phyloP scores from a whole-genome alignment of 2,888 invertebrate genomes.

The Biston betularia region DNA sequence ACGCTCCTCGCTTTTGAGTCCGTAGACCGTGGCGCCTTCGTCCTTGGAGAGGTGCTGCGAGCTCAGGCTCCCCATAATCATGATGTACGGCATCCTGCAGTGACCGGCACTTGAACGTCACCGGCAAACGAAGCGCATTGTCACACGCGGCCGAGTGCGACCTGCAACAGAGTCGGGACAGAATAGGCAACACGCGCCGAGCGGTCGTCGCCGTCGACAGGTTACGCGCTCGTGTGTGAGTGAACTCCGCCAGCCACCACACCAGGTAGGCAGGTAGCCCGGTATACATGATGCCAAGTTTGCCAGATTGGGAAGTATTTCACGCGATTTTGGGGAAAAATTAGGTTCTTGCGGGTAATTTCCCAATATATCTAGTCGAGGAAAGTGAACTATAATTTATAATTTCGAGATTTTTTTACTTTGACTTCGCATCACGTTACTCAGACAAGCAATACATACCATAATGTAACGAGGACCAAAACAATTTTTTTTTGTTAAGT shows the following conservation, averaged over 20 bases:
- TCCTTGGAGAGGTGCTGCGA: conserved; percentile 78
- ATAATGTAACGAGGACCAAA: no score
- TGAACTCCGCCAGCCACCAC: conserved; percentile 57
- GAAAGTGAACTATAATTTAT: no score
- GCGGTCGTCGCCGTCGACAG: conserved; percentile 52
- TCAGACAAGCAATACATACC: no score
- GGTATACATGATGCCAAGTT: no score
- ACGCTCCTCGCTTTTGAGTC: conserved; percentile 80
- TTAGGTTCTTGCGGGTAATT: no score
- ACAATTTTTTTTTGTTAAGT: no score
- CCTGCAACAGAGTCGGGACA: conserved; percentile 43
- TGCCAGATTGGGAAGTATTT: no score
- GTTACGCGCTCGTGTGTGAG: conserved; percentile 70
- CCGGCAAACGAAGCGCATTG: conserved; percentile 62
- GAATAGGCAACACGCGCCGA: conserved; percentile 55
- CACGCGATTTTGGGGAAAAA: no score
- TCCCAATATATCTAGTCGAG: no score
- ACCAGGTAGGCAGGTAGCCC: no score
- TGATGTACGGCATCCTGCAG: conserved; percentile 79
- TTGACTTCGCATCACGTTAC: no score
- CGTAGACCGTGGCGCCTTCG: conserved; percentile 80
- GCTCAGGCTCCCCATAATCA: conserved; percentile 81
- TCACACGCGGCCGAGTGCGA: conserved; percentile 48
- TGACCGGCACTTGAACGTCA: conserved; percentile 50
- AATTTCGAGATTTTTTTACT: no score